phyloP scores from a whole-genome alignment of 2,888 invertebrate species.

The Cosmorhoe ocellata region DNA sequence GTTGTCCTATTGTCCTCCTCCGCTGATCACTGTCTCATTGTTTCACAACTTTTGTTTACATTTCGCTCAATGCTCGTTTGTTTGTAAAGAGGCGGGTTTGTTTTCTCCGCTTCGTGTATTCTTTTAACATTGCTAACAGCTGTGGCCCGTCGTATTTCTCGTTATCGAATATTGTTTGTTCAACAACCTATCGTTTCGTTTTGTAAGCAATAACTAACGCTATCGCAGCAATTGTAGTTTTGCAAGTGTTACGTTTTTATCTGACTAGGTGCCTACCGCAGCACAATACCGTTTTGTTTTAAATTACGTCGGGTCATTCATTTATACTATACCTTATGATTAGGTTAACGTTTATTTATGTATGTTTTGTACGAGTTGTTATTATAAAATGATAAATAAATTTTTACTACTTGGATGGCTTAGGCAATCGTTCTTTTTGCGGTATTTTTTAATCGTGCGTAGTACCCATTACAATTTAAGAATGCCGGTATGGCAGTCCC shows the following conservation, averaged over 20 bases:
- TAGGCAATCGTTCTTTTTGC: constrained; percentile 16
- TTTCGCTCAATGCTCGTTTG: constrained; percentile 65
- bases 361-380: constrained; percentile 13
- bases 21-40: constrained; percentile 72
- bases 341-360: constrained; percentile 39
- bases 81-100: constrained; percentile 62
- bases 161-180: constrained; percentile 56
- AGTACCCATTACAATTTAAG: constrained; percentile 40
- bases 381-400: constrained; percentile 8
- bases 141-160: constrained; percentile 54
- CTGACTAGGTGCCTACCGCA: constrained; percentile 29
- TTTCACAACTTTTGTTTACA: constrained; percentile 75
- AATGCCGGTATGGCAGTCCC: constrained; percentile 38
- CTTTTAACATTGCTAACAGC: constrained; percentile 56
- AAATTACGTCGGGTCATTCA: constrained; percentile 38
- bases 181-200: constrained; percentile 45
- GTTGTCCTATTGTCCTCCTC: constrained; percentile 73
- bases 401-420: constrained; percentile 5
- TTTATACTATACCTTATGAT: constrained; percentile 32
- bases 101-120: constrained; percentile 59
- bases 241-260: constrained; percentile 35
- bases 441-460: constrained; percentile 27
- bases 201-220: constrained; percentile 42
- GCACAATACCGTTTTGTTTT: constrained; percentile 29
- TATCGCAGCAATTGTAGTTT: constrained; percentile 43